Base-by-base conservation (phyloP, 2,888 invertebrate genomes). In the Graphium colonna region DNA sequence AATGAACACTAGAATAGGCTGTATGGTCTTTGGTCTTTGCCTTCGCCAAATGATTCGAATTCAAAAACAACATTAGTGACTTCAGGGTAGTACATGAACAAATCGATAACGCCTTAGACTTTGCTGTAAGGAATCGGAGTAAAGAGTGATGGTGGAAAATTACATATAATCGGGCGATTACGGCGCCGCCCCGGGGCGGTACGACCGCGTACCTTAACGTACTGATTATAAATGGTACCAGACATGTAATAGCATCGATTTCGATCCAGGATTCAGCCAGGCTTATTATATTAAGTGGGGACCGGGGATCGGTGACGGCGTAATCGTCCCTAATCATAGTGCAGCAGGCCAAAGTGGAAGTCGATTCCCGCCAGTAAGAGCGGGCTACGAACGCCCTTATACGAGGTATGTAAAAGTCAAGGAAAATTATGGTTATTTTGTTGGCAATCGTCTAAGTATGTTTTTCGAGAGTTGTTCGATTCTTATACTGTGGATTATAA, bases 211-310 rank as follows among this genome's bases (percentile, higher is more conserved):
- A 59, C 60, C 71, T 72, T 78, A 79, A 79, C 79, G 78, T 78
- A 82, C 84, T 77, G 80, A 82, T 85, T 84, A 84, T 82, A 80
- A 84, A 87, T 82, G 84, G 77, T 75, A 82, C 74, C 78, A 77
- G 80, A 81, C 82, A 73, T 78, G 76, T 88, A 88, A 87, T 87
- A 79, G 81, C 85, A 82, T 86, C 84, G 84, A 82, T 84, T 87
- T 82, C 70, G 82, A 83, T 73, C 68, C 74, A 63, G 73, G 68
- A 73, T 85, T 85, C 85, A 79, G 80, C 82, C 77, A 78, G 79
- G 77, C 84, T 86, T 82, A 87, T 89, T 89, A 88, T 83, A 83
- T 82, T 88, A 87, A 88, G 87, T 88, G 87, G 84, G 79, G 82
- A 79, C 80, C 78, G 71, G 68, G 73, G 77, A 75, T 75, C 79